Evolutionary conservation across 2,797 vertebrate species (phyloP).

Genomic region (Cynopterus sphinx): DNA sequence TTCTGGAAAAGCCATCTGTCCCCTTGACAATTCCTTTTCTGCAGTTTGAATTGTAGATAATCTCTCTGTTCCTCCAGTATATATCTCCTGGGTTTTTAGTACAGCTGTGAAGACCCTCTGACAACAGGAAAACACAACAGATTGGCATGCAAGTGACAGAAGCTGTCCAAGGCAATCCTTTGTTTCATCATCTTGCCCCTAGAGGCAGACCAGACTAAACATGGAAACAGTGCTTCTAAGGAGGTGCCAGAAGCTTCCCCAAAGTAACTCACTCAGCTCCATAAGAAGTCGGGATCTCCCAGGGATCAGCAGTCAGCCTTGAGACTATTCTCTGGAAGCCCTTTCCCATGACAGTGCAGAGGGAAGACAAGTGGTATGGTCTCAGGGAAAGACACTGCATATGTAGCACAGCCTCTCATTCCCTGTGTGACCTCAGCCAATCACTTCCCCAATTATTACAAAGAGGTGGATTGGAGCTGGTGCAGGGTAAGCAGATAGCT

Average conservation of each 20-base stretch:
- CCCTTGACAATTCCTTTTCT: neutral
- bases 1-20: neutral
- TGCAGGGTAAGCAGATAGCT: neutral
- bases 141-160: neutral
- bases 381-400: neutral
- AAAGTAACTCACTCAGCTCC: neutral
- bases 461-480: neutral
- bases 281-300: neutral
- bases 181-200: neutral
- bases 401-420: neutral
- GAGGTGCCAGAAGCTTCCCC: neutral
- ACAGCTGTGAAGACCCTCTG: neutral
- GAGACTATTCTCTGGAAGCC: neutral
- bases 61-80: neutral
- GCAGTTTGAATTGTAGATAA: neutral
- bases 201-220: constrained; percentile 31
- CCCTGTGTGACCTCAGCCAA: neutral
- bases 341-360: neutral
- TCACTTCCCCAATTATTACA: neutral
- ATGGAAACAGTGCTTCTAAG: neutral
- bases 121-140: neutral
- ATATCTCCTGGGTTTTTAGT: neutral
- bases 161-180: neutral
- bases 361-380: neutral
- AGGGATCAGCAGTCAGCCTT: neutral